Percentiles rank a stretch among this genome's conserved stretches.
These are phyloP conservation scores for Propithecus perrieri DNA, from an alignment of 2,797 vertebrate species.

Conservation along the genomic window DNA sequence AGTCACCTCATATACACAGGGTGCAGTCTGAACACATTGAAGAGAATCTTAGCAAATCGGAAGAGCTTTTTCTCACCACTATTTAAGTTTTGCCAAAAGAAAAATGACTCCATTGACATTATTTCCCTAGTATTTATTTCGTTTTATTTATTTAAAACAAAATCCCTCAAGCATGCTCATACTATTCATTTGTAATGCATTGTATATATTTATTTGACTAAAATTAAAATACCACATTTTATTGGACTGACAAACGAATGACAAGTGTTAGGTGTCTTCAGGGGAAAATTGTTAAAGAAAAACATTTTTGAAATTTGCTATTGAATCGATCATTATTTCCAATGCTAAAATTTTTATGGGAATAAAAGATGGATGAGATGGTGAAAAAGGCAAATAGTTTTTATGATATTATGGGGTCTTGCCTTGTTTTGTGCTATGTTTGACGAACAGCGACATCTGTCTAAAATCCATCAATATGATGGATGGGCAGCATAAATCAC, in stretches of 20 bases:
- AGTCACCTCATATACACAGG: neutral
- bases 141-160: constrained; percentile 60
- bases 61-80: neutral
- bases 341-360: constrained; percentile 63
- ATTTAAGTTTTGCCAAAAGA: neutral
- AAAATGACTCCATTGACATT: neutral
- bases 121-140: constrained; percentile 32
- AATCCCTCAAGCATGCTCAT: neutral
- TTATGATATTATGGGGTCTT: constrained; percentile 58
- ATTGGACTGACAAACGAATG: constrained; percentile 42
- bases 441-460: constrained; percentile 75
- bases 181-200: neutral
- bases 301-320: constrained; percentile 58
- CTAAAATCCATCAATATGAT: constrained; percentile 72
- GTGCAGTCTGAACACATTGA: neutral
- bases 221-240: constrained; percentile 51
- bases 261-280: constrained; percentile 42
- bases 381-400: constrained; percentile 55
- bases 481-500: constrained; percentile 78
- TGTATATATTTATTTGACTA: constrained; percentile 27
- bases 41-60: neutral
- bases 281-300: constrained; percentile 45
- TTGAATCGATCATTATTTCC: constrained; percentile 62
- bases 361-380: constrained; percentile 72
- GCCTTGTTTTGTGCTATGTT: constrained; percentile 72